These are phyloP conservation scores for Melanotaenia parkinsoni DNA, from an alignment of 2,797 vertebrate genomes.

Conservation along the genomic window DNA sequence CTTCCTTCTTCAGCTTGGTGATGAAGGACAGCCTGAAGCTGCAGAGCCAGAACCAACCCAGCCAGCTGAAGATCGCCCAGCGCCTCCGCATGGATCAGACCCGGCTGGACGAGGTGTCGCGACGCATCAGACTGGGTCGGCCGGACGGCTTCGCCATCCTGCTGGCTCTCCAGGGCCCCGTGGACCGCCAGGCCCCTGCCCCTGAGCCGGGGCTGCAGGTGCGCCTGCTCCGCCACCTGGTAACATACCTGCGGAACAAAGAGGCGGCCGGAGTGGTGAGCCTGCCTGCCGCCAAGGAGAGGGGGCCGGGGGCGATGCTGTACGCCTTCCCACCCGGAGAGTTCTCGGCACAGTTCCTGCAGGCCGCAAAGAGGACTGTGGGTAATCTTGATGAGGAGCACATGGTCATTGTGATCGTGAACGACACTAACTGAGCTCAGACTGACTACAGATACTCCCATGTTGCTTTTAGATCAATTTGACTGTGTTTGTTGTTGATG, in stretches of 20 bases:
- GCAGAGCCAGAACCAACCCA: slow-evolving; percentile 79
- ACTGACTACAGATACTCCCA: slow-evolving; percentile 13
- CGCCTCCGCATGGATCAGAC: slow-evolving; percentile 96
- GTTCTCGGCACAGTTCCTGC: slow-evolving; percentile 97
- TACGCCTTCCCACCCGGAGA: slow-evolving; percentile 98
- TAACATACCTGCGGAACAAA: slow-evolving; percentile 98
- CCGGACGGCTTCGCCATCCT: slow-evolving; percentile 93
- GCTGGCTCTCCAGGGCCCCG: slow-evolving; percentile 90
- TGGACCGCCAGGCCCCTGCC: slow-evolving; percentile 81
- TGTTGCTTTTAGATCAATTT: slow-evolving; percentile 44
- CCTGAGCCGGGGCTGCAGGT: slow-evolving; percentile 93
- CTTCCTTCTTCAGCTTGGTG: slow-evolving; percentile 86
- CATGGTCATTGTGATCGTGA: slow-evolving; percentile 96
- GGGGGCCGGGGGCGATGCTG: slow-evolving; percentile 91
- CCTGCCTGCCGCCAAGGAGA: slow-evolving; percentile 90
- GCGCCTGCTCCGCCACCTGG: slow-evolving; percentile 95
- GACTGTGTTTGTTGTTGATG: slow-evolving; percentile 31
- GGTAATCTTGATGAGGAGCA: slow-evolving; percentile 96
- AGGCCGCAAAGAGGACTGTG: slow-evolving; percentile 91
- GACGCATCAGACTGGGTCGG: slow-evolving; percentile 92
- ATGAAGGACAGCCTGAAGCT: slow-evolving; percentile 86
- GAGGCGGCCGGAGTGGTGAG: slow-evolving; percentile 98
- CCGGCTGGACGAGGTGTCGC: slow-evolving; percentile 95
- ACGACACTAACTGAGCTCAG: slow-evolving; percentile 83
- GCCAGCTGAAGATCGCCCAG: slow-evolving; percentile 97